Evolutionary conservation across 1,140 invertebrate species (phyloP), one percentile per base, ranked within the genome.

Genomic region (Samia ricini): DNA sequence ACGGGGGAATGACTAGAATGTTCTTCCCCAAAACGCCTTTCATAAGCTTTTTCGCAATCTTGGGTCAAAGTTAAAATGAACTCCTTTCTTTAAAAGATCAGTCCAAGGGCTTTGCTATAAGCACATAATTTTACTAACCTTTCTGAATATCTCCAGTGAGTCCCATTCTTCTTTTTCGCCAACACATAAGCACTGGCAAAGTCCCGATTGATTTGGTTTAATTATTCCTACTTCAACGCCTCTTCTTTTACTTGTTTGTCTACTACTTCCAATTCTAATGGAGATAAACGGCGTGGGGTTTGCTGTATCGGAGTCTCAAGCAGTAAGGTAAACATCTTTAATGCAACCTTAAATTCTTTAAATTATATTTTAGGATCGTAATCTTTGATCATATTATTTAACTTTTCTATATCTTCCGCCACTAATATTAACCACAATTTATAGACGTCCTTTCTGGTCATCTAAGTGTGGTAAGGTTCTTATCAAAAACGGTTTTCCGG

Each of bases 191-290:
- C 73, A 59, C 75, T 71, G 19, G 67, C 60, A 56, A 69, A 81
- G 21, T 72, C 64, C n/a, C 8, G 77, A 84, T 15, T 68, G 60
- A n/a, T 73, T 79, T 4, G 74, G 73, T 42, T 63, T 60, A 36
- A 83, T 75, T 4, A 83, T 74, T 6, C 69, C 64, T 48, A 71
- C 51, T 10, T 69, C 50, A 15, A 78, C 20, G n/a, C n/a, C 55
- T 73, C 69, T 59, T 82, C 79, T 3, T 66, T 24, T n/a, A 79
- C 69, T 59, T 79, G 76, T 20, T 72, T 65, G 36, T 74, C 65
- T 12, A 83, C 72, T 6, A 61, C 57, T 18, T 76, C 55, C 51
- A 61, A 52, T 59, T 85, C 74, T 21, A 62, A 15, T 12, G 58
- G 55, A 21, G 77, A 72, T 15, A 82, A 23, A 29, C 76, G 64